Evolutionary conservation across 2,888 invertebrate species (phyloP).

Genomic region (Eupelmus urozonus): DNA sequence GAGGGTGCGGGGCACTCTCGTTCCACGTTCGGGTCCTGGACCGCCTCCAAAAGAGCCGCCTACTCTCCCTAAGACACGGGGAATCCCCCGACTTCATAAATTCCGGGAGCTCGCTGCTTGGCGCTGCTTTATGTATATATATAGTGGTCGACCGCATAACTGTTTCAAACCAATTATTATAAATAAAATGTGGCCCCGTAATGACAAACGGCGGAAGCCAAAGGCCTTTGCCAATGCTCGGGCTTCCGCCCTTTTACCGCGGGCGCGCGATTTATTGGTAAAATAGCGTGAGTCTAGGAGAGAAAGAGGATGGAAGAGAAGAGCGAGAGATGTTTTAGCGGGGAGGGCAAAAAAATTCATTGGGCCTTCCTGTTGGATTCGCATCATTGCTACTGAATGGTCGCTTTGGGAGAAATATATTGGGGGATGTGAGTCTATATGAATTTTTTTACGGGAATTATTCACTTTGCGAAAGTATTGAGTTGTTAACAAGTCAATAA

Average conservation of each 20-base stretch:
- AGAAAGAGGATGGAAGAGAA: not conserved
- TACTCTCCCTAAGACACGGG: constrained; percentile 62
- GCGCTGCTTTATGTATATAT: not conserved
- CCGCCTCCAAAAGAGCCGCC: constrained; percentile 74
- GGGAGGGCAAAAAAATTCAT: not conserved
- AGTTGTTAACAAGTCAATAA: too few species aligned
- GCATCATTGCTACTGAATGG: constrained; percentile 29
- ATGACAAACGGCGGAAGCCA: constrained; percentile 71
- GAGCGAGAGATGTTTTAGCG: too few species aligned
- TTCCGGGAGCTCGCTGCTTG: constrained; percentile 57
- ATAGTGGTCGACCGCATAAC: constrained; percentile 68
- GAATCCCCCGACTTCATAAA: constrained; percentile 74
- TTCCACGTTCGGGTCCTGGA: constrained; percentile 64
- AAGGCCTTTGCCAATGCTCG: constrained; percentile 43
- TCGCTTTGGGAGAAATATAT: constrained; percentile 1
- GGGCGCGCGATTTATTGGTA: constrained; percentile 43
- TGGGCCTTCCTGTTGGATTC: constrained; percentile 13
- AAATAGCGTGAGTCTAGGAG: not conserved
- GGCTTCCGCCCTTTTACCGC: constrained; percentile 29
- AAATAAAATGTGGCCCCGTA: constrained; percentile 74
- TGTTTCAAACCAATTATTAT: constrained; percentile 76
- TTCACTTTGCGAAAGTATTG: not conserved
- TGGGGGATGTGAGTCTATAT: not conserved
- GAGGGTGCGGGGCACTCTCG: constrained; percentile 27
- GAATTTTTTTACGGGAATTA: not conserved